Evolutionary conservation across 2,888 invertebrate genomes (phyloP), one percentile per base, ranked within the genome.

Genomic region (Vesta saturnalis): DNA sequence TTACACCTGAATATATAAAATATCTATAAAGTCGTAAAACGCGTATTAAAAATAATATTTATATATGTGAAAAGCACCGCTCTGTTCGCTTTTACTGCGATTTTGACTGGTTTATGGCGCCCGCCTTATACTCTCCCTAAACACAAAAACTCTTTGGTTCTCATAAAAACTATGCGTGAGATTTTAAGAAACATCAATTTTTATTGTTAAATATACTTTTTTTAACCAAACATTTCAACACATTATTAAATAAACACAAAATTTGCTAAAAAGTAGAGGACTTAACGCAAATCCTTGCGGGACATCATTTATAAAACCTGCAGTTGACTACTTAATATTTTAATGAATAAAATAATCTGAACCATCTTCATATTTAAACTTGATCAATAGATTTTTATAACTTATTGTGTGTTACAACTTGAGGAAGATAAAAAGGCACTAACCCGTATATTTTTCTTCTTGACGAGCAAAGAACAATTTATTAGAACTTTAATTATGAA

Each of bases 31-130:
- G 82, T 79, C 83, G 83, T 84, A 83, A 84, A 84, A 83, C 77
- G 80, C 80, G 82, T 83, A 84, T 84, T 84, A 84, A 84, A 84
- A 84, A 84, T 83, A 83, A 83, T 84, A 83, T 84, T 84, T 84
- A 84, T 84, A 83, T 83, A 82, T 82, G 81, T 81, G 81, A 81
- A 83, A 83, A 83, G 81, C 81, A 75, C 80, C 83, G 80, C 81
- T 39, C 39, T 78, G 77, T 77, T 76, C 77, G 78, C 74, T 82
- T 83, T 84, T 82, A 84, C 81, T 77, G 82, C 81, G 74, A 74
- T 76, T 78, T 69, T 83, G 84, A 84, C 81, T 83, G 82, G 82
- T 84, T 84, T 84, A 84, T 78, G 82, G 79, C 77, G 78, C 76
- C 81, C 81, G 81, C 79, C 79, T 68, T 64, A n/a, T n/a, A 39